Evolutionary conservation across 2,888 invertebrate genomes (phyloP).

Genomic region (Xestia ashworthii): DNA sequence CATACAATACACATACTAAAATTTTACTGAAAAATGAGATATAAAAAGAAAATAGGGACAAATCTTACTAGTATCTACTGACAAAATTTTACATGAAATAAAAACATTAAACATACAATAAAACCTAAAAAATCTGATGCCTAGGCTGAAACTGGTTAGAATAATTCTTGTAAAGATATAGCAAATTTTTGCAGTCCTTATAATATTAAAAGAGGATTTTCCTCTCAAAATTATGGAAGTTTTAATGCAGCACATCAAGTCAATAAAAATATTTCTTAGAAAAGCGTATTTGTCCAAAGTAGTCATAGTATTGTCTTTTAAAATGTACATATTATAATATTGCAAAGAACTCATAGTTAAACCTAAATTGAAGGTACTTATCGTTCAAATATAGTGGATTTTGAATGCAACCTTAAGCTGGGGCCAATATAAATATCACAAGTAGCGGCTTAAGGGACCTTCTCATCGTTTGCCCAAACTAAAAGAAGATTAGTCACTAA

Average conservation of each 20-base stretch:
- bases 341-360: slow-evolving; percentile 76
- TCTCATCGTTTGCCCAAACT: slow-evolving; percentile 74
- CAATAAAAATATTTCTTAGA: slow-evolving; percentile 78
- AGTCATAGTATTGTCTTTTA: slow-evolving; percentile 78
- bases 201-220: slow-evolving; percentile 78
- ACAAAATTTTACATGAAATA: slow-evolving; percentile 72
- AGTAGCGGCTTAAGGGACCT: slow-evolving; percentile 82
- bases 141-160: slow-evolving; percentile 75
- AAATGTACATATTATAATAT: slow-evolving; percentile 75
- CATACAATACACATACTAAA: slow-evolving; percentile 67
- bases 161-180: slow-evolving; percentile 83
- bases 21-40: slow-evolving; percentile 64
- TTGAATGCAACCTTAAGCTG: slow-evolving; percentile 75
- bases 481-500: slow-evolving; percentile 80
- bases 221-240: slow-evolving; percentile 77
- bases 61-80: slow-evolving; percentile 69
- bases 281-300: slow-evolving; percentile 77
- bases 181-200: slow-evolving; percentile 87
- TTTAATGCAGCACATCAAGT: slow-evolving; percentile 76
- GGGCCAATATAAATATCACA: slow-evolving; percentile 87
- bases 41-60: slow-evolving; percentile 65
- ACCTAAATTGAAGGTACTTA: slow-evolving; percentile 70
- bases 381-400: slow-evolving; percentile 69
- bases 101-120: slow-evolving; percentile 71
- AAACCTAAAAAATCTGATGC: slow-evolving; percentile 73